Conservation (phyloP, 1,140 invertebrate genomes). For the Rhynchophorus ferrugineus region DNA sequence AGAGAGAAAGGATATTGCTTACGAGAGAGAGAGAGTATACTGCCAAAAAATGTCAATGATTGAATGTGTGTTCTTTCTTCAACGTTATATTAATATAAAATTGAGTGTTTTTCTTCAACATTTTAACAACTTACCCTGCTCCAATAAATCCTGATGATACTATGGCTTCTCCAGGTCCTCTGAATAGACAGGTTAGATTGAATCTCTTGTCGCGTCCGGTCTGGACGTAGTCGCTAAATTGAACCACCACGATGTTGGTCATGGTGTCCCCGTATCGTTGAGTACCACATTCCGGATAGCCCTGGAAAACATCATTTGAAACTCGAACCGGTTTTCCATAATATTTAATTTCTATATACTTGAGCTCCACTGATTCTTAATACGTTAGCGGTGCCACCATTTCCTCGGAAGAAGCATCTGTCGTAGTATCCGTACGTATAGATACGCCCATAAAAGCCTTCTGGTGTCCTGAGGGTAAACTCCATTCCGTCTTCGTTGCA, state of each 20-base stretch:
- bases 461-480: constrained; percentile 77
- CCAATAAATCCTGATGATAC: constrained; percentile 90
- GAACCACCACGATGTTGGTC: constrained; percentile 90
- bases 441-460: constrained; percentile 82
- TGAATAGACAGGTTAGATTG: constrained; percentile 83
- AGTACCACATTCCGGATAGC: constrained; percentile 86
- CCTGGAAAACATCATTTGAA: constrained; percentile 35
- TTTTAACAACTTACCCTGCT: constrained; percentile 57
- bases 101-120: no score
- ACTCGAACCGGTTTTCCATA: no score
- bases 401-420: constrained; percentile 83
- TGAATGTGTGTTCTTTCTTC: no score
- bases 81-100: no score
- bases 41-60: no score
- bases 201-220: constrained; percentile 85
- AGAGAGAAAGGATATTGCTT: no score
- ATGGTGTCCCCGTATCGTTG: constrained; percentile 86
- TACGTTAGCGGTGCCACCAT: constrained; percentile 75
- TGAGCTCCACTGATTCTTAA: constrained; percentile 78
- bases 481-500: constrained; percentile 92
- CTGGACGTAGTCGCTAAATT: constrained; percentile 89
- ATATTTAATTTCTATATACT: constrained; percentile 15
- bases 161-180: constrained; percentile 84
- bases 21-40: no score
- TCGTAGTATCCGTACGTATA: constrained; percentile 90